Percentiles rank a stretch among this genome's conserved stretches.
Evolutionary conservation across 2,888 invertebrate species (phyloP).

Genomic region (Parnassius glacialis): DNA sequence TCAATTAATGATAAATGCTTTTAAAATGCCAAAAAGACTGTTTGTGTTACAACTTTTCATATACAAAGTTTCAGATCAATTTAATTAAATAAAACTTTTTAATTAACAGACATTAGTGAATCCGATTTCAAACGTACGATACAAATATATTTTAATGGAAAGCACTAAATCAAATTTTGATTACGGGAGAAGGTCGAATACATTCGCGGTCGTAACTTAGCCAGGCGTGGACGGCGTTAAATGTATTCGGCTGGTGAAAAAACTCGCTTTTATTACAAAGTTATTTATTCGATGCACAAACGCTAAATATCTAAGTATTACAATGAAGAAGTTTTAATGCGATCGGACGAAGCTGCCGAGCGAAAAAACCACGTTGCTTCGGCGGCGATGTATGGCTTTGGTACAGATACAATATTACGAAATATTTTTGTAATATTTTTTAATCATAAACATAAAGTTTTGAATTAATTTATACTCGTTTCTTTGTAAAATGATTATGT

Average conservation of each 20-base stretch:
- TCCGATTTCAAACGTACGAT: background rate
- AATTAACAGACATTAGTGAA: slow-evolving; percentile 1
- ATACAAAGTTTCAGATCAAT: no score
- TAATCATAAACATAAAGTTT: no score
- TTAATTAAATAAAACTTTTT: slow-evolving; percentile 1
- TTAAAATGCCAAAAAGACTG: no score
- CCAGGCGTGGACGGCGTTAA: slow-evolving; percentile 55
- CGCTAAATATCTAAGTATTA: slow-evolving; percentile 68
- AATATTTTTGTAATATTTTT: background rate
- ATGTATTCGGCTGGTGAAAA: slow-evolving; percentile 53
- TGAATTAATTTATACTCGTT: no score
- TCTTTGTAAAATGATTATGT: no score
- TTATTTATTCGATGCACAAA: slow-evolving; percentile 60
- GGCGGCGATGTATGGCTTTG: slow-evolving; percentile 37
- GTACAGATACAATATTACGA: slow-evolving; percentile 35
- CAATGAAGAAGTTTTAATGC: slow-evolving; percentile 62
- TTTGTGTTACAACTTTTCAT: no score
- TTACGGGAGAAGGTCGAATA: slow-evolving; percentile 56
- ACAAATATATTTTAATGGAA: slow-evolving; percentile 56
- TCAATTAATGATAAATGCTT: no score
- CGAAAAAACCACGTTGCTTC: slow-evolving; percentile 40
- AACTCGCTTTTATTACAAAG: slow-evolving; percentile 51
- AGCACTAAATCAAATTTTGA: slow-evolving; percentile 72
- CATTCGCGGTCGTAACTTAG: slow-evolving; percentile 51
- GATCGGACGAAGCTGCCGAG: slow-evolving; percentile 46